Evolutionary conservation across 2,797 vertebrate species (phyloP).

Genomic region (Lacerta viridis): DNA sequence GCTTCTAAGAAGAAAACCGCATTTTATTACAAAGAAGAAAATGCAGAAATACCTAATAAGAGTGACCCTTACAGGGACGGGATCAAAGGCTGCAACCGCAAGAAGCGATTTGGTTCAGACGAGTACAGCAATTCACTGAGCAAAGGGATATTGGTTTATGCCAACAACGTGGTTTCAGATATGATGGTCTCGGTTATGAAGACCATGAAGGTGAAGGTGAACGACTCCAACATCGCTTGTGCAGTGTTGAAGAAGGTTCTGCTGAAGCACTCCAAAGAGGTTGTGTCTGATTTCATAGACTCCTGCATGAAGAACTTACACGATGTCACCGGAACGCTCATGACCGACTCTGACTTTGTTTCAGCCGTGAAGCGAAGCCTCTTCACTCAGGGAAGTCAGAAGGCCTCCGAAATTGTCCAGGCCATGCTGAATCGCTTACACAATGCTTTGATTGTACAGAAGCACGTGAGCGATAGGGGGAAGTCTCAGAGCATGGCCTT

Average conservation of each 20-base stretch:
- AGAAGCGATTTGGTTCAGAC: constrained; percentile 37
- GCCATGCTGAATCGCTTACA: constrained; percentile 67
- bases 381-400: constrained; percentile 52
- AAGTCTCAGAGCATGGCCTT: constrained; percentile 54
- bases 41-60: constrained; percentile 37
- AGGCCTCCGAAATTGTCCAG: constrained; percentile 67
- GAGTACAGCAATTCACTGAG: constrained; percentile 63
- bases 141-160: constrained; percentile 69
- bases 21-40: constrained; percentile 73
- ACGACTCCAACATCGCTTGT: constrained; percentile 60
- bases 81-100: constrained; percentile 30
- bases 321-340: constrained; percentile 60
- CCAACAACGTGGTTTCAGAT: constrained; percentile 67
- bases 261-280: constrained; percentile 63
- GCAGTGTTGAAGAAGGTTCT: constrained; percentile 68
- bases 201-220: constrained; percentile 63
- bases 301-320: constrained; percentile 63
- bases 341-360: constrained; percentile 72
- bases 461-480: constrained; percentile 47
- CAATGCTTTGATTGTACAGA: constrained; percentile 55
- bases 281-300: constrained; percentile 69
- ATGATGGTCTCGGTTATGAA: constrained; percentile 74
- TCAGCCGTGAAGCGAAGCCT: constrained; percentile 65
- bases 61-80: constrained; percentile 50
- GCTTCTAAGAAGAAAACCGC: constrained; percentile 56